Evolutionary conservation across 2,797 vertebrate species (phyloP).

Genomic region (Schizopygopsis malacanthus): DNA sequence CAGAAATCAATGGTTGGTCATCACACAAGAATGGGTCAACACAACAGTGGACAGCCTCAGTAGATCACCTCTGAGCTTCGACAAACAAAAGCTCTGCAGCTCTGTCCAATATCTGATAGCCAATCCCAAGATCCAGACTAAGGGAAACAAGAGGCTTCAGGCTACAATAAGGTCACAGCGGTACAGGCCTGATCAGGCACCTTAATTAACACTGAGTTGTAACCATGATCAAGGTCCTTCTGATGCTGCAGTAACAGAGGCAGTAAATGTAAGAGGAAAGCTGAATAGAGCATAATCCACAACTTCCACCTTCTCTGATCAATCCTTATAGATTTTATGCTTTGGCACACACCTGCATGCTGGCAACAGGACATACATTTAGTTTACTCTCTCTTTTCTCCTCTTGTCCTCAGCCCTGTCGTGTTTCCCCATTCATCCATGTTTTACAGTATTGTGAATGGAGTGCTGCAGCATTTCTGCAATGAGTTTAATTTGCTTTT

Average conservation of each 20-base stretch:
- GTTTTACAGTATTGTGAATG: conserved; percentile 67
- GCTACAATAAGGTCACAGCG: conserved; percentile 64
- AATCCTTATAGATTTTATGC: conserved; percentile 78
- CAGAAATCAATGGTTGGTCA: conserved; percentile 58
- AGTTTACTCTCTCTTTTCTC: conserved; percentile 53
- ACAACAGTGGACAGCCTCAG: conserved; percentile 39
- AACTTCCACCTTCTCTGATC: conserved; percentile 69
- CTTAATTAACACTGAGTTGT: conserved; percentile 81
- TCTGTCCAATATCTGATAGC: conserved; percentile 24
- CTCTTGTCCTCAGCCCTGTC: conserved; percentile 33
- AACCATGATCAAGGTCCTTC: conserved; percentile 78
- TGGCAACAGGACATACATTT: conserved; percentile 76
- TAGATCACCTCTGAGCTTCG: conserved; percentile 53
- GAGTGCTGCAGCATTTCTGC: conserved; percentile 45
- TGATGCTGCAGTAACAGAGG: conserved; percentile 54
- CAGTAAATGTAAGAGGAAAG: conserved; percentile 57
- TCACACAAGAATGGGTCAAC: conserved; percentile 49
- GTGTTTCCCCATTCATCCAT: conserved; percentile 61
- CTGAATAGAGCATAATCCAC: conserved; percentile 68
- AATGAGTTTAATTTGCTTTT: conserved; percentile 38
- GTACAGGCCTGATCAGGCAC: conserved; percentile 75
- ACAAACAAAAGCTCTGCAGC: conserved; percentile 50
- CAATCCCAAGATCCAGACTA: conserved; percentile 43
- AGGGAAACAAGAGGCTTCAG: conserved; percentile 33
- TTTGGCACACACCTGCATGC: conserved; percentile 78